Percentiles rank a stretch among this genome's conserved stretches.
Evolutionary conservation across 2,113 vertebrate species (phyloP).

Genomic region (Sialia sialis): DNA sequence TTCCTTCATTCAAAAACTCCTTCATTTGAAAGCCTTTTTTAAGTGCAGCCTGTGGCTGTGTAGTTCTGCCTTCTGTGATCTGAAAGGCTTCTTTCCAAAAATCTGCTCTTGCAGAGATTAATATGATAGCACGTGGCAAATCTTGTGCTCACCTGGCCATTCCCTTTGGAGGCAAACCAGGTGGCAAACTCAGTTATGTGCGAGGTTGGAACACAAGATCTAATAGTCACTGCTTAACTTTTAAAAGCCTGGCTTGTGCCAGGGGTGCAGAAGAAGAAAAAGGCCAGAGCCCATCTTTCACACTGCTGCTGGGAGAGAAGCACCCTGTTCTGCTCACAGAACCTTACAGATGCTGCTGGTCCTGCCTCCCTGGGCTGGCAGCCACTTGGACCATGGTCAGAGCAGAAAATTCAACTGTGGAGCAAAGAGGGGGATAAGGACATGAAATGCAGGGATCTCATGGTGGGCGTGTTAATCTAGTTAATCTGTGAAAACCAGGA

Average conservation of each 20-base stretch:
- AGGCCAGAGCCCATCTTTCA: background rate
- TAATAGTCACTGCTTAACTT: background rate
- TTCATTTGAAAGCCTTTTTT: background rate
- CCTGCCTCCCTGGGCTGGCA: background rate
- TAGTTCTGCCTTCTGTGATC: background rate
- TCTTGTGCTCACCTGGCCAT: background rate
- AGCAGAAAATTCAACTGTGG: background rate
- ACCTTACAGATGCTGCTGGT: background rate
- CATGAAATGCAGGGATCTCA: background rate
- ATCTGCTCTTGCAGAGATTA: background rate
- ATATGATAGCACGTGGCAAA: background rate
- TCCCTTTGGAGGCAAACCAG: background rate
- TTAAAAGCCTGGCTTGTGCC: background rate
- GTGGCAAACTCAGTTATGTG: background rate
- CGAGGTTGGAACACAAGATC: background rate
- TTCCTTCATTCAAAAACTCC: background rate
- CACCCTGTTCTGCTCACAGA: background rate
- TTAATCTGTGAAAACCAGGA: background rate
- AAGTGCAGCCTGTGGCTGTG: background rate
- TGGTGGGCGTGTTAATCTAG: background rate
- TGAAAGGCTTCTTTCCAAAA: background rate
- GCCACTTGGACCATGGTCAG: fast-evolving
- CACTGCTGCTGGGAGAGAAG: background rate
- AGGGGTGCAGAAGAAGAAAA: background rate
- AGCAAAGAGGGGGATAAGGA: background rate